Percentiles rank a stretch among this genome's conserved stretches.
Evolutionary conservation across 2,113 vertebrate species (phyloP).

Genomic region (Megaceryle maxima): DNA sequence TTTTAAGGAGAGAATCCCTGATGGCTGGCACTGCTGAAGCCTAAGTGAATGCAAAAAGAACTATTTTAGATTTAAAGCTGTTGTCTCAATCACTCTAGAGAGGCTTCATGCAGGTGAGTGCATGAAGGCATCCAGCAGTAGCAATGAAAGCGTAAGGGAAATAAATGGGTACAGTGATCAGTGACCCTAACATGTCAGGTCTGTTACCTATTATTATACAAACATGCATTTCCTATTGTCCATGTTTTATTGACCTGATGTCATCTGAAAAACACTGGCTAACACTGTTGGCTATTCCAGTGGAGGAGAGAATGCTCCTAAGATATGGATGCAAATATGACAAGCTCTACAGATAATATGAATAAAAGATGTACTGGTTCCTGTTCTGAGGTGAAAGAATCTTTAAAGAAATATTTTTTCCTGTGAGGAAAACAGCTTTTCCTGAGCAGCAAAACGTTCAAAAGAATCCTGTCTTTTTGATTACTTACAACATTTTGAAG

Average conservation of each 20-base stretch:
- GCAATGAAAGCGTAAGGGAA: neutral
- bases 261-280: neutral
- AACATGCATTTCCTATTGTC: neutral
- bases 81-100: neutral
- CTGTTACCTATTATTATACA: neutral
- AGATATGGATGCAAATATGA: neutral
- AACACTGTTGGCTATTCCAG: neutral
- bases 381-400: constrained; percentile 26
- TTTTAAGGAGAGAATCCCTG: neutral
- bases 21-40: neutral
- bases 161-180: neutral
- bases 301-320: neutral
- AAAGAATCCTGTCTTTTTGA: constrained; percentile 63
- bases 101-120: neutral
- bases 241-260: neutral
- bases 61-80: neutral
- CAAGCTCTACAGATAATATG: constrained; percentile 23
- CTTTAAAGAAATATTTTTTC: constrained; percentile 51
- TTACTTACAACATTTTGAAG: constrained; percentile 62
- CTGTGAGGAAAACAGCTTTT: constrained; percentile 46
- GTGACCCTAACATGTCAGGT: neutral
- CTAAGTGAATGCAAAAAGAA: neutral
- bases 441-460: constrained; percentile 43
- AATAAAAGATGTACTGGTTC: constrained; percentile 66
- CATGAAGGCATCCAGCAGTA: neutral